These are phyloP conservation scores for Pseudopleuronectes americanus DNA, from an alignment of 2,797 vertebrate species.

Conservation along the genomic window DNA sequence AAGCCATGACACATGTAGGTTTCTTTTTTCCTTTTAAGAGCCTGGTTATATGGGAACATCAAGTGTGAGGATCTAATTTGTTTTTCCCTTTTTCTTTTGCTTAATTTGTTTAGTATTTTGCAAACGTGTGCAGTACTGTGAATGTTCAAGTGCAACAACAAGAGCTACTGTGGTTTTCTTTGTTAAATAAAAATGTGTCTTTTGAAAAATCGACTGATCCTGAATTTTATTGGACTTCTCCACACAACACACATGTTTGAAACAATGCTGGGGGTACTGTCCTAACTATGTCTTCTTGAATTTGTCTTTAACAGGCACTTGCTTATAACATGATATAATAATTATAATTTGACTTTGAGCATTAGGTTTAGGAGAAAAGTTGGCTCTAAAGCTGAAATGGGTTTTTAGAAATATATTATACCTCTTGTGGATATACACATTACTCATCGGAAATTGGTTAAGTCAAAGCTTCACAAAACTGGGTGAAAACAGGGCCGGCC, in stretches of 20 bases:
- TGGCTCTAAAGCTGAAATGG: too few species aligned
- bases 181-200: slow-evolving; percentile 73
- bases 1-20: slow-evolving; percentile 46
- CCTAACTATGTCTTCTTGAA: too few species aligned
- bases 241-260: neutral
- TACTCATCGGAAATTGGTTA: too few species aligned
- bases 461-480: too few species aligned
- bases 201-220: slow-evolving; percentile 39
- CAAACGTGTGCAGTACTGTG: slow-evolving; percentile 69
- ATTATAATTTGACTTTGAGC: too few species aligned
- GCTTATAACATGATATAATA: too few species aligned
- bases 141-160: slow-evolving; percentile 61
- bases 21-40: slow-evolving; percentile 41
- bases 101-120: slow-evolving; percentile 58
- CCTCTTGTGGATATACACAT: too few species aligned
- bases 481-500: too few species aligned
- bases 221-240: slow-evolving; percentile 9
- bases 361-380: too few species aligned
- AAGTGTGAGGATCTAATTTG: slow-evolving; percentile 17
- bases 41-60: slow-evolving; percentile 59
- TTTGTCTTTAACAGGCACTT: too few species aligned
- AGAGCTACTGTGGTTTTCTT: slow-evolving; percentile 72
- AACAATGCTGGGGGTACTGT: neutral
- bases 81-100: slow-evolving; percentile 39
- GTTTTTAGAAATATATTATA: too few species aligned